Base-by-base conservation (phyloP, 2,888 invertebrate species). In the Synanthedon formicaeformis region DNA sequence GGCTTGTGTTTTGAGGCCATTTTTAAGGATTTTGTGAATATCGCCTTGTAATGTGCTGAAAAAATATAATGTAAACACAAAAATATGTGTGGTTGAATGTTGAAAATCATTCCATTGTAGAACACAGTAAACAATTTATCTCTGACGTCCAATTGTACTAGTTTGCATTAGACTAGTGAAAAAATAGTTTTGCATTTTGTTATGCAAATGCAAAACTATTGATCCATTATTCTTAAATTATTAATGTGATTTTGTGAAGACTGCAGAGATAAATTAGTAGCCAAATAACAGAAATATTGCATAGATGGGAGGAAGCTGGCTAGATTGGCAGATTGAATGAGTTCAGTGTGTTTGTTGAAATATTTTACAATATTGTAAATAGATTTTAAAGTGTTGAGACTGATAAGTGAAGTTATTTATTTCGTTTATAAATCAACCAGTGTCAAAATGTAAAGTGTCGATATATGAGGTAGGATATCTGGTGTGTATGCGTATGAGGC, bases 321-420 rank as follows among this genome's bases (percentile, higher is more conserved):
- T 49, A 49, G 49, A 16, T 16, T 5, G 6, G 49, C 23, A 11
- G 23, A 16, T 49, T 49, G 49, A 10, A 16, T 49, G 16, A 49
- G 10, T 50, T 40, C 11, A 50, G 14, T 14, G 12, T 12, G 27
- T 50, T 50, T n/a, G 34, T n/a, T 12, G 27, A 23, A 23, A 50
- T 50, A 50, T 50, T 74, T 71, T 70, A 78, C 78, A 71, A 72
- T 75, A 75, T 71, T 85, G 85, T 86, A 85, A 69, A 85, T 86
- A 86, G 76, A 78, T 75, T 79, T 81, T 77, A 81, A 81, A 81
- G 81, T 79, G 67, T 81, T 82, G 81, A 85, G 86, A 87, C 86
- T 87, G 86, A 87, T 85, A 83, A 73, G 70, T 82, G 80, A 85
- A 77, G 81, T 83, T 83, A 84, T 84, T 84, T 85, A 83, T 85